These are phyloP conservation scores for Eumacrocentrus americanus DNA, from an alignment of 2,888 invertebrate species.

Conservation along the genomic window DNA sequence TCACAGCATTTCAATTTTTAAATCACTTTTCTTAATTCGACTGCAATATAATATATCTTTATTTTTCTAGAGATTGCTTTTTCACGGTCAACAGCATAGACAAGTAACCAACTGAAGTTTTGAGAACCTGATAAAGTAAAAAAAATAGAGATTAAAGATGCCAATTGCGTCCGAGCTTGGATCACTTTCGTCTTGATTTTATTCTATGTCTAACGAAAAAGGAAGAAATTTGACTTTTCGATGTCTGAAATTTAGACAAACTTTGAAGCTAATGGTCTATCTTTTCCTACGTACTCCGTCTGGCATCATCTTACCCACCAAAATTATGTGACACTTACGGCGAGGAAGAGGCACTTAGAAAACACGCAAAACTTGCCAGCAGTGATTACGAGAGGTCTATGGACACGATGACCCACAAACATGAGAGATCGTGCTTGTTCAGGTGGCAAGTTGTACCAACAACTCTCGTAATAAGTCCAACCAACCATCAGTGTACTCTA, in stretches of 20 bases:
- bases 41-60: too few relatives aligned
- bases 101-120: slow-evolving; percentile 29
- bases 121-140: too few relatives aligned
- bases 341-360: slow-evolving; percentile 28
- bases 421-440: slow-evolving; percentile 28
- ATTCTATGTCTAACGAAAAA: too few relatives aligned
- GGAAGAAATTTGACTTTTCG: neutral
- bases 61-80: too few relatives aligned
- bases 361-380: slow-evolving; percentile 34
- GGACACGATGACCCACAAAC: slow-evolving; percentile 25
- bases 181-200: too few relatives aligned
- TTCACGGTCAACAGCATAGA: slow-evolving; percentile 28
- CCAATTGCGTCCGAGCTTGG: too few relatives aligned
- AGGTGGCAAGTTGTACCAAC: slow-evolving; percentile 31
- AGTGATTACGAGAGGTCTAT: slow-evolving; percentile 29
- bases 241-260: neutral
- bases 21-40: too few relatives aligned
- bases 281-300: too few relatives aligned
- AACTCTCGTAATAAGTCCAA: slow-evolving; percentile 27
- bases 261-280: too few relatives aligned
- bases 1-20: too few relatives aligned
- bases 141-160: too few relatives aligned
- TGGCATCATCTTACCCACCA: too few relatives aligned
- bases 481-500: slow-evolving; percentile 15
- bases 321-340: slow-evolving; percentile 21